A percentile compares a stretch with the other conserved stretches of the same genome.
Conservation (phyloP, 2,797 vertebrate genomes). For the Phalloptychus januarius region DNA sequence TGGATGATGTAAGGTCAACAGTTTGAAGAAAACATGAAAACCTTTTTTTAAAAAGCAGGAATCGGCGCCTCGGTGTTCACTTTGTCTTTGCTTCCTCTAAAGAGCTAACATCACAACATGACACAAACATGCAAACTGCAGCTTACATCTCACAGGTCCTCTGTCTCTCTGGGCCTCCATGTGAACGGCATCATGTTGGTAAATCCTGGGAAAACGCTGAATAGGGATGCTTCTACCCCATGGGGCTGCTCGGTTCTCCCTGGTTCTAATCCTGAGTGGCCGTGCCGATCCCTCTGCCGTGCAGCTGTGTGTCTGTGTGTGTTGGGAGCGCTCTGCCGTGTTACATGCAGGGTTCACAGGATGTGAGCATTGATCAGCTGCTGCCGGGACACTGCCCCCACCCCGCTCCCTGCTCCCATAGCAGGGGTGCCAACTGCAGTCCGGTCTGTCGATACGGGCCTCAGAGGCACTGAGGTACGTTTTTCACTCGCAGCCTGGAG, state of each 20-base stretch:
- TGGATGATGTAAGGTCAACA: not conserved
- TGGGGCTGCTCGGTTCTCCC: constrained; percentile 49
- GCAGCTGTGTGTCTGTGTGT: constrained; percentile 40
- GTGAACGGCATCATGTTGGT: constrained; percentile 48
- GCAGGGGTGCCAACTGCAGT: constrained; percentile 65
- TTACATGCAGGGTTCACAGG: constrained; percentile 75
- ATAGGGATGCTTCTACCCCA: constrained; percentile 49
- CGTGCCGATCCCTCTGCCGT: constrained; percentile 42
- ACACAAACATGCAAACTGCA: constrained; percentile 17
- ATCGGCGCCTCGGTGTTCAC: not conserved
- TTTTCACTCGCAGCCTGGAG: constrained; percentile 6
- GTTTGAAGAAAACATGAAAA: not conserved
- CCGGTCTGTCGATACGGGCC: constrained; percentile 63
- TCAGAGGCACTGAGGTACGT: constrained; percentile 36
- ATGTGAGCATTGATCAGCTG: constrained; percentile 82
- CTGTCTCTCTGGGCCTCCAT: constrained; percentile 52
- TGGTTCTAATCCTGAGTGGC: constrained; percentile 23
- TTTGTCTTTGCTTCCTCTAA: not conserved
- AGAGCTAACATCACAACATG: not conserved
- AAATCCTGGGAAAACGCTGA: constrained; percentile 28
- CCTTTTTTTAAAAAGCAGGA: not conserved
- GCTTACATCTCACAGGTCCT: constrained; percentile 75
- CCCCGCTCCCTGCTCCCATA: constrained; percentile 39
- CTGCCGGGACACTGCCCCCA: constrained; percentile 77
- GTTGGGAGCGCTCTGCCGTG: constrained; percentile 62